Conservation (phyloP, 2,888 invertebrate species). For the Cheilosia urbana region DNA sequence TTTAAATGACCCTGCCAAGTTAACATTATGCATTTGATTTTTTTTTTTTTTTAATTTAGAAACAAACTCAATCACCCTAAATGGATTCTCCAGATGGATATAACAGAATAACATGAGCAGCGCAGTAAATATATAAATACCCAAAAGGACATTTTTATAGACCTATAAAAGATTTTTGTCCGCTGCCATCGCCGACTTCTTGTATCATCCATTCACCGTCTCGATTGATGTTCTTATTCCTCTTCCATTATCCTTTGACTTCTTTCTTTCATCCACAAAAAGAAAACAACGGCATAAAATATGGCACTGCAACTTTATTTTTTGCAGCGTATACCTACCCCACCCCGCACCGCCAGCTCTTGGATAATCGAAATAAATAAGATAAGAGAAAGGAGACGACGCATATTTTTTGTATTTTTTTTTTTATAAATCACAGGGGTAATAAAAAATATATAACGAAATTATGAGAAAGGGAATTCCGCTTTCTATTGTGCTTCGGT, state of each 20-base stretch:
- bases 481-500: conserved; percentile 63
- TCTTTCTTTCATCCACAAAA: conserved; percentile 24
- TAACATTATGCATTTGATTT: conserved; percentile 31
- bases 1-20: conserved; percentile 34
- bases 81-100: conserved; percentile 51
- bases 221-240: conserved; percentile 2
- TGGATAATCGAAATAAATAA: conserved; percentile 57
- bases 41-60: too few species aligned
- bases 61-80: conserved; percentile 52
- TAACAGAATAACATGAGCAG: conserved; percentile 39
- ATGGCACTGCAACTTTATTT: conserved; percentile 54
- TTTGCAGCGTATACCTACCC: conserved; percentile 15
- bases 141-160: conserved; percentile 65
- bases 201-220: conserved; percentile 1
- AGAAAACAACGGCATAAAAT: conserved; percentile 30
- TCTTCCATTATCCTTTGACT: conserved; percentile 37
- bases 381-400: conserved; percentile 66
- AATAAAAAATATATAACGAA: conserved; percentile 60
- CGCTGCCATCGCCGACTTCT: conserved; percentile 24
- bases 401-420: not conserved
- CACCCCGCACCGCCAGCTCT: conserved; percentile 5
- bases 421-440: conserved; percentile 68
- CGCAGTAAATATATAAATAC: conserved; percentile 60
- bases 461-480: conserved; percentile 66
- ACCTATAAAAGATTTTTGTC: conserved; percentile 59